These are phyloP conservation scores for Sanderia malayensis DNA, from an alignment of 30 jellyfish, hydroid and myxozoan species.

Conservation along the genomic window DNA sequence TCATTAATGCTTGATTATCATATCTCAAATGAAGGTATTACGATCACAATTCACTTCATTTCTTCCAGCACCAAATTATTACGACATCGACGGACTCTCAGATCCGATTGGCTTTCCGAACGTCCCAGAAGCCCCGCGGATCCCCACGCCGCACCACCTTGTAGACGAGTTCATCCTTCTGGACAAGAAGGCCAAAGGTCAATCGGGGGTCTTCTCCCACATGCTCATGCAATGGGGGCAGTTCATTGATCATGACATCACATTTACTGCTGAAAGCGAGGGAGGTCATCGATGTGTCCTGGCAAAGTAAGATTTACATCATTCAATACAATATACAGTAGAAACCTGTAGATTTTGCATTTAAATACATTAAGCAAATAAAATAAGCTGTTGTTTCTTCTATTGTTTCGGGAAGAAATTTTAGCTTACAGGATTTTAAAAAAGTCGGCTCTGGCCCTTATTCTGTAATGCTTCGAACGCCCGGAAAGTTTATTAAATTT, in stretches of 20 bases:
- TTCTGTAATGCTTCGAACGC: no score
- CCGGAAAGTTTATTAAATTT: no score
- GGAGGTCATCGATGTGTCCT: slow-evolving; percentile 68
- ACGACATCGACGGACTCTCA: slow-evolving; percentile 73
- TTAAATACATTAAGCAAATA: no score
- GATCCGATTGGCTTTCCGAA: slow-evolving; percentile 80
- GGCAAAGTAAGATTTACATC: slow-evolving; percentile 51
- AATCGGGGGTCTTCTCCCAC: slow-evolving; percentile 50
- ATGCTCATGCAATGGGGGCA: slow-evolving; percentile 91
- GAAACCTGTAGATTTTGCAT: no score
- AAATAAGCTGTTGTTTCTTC: no score
- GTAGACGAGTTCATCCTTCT: slow-evolving; percentile 24
- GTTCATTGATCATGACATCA: slow-evolving; percentile 77
- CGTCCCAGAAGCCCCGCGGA: slow-evolving; percentile 65
- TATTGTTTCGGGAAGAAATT: no score
- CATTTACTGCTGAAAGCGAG: slow-evolving; percentile 84
- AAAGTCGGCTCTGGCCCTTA: no score
- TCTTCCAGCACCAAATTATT: slow-evolving; percentile 62
- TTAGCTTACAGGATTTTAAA: no score
- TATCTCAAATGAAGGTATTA: no score
- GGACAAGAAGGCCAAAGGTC: slow-evolving; percentile 39
- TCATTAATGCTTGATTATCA: no score
- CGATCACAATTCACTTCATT: no score
- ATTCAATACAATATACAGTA: no score
- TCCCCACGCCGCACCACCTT: slow-evolving; percentile 72